phyloP scores from a whole-genome alignment of 2,113 vertebrate genomes.

The Stercorarius parasiticus region DNA sequence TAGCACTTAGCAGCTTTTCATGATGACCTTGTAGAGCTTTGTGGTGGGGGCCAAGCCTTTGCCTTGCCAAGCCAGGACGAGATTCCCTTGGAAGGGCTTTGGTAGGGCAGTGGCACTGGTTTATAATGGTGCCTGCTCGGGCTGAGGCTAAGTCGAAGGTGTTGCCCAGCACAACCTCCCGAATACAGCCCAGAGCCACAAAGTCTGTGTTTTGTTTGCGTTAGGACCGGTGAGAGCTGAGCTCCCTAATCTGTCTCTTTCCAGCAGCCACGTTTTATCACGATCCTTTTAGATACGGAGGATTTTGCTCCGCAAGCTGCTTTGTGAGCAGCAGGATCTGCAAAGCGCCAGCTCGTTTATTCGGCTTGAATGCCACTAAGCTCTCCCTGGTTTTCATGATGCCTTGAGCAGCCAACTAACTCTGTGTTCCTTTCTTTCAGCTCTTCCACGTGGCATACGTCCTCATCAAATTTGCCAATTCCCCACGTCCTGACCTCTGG shows the following conservation, averaged over 20 bases:
- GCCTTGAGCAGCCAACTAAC: neutral
- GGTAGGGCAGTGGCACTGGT: neutral
- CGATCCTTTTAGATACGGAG: neutral
- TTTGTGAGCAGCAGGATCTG: neutral
- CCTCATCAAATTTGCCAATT: slow-evolving; percentile 97
- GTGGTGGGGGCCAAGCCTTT: neutral
- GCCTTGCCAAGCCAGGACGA: neutral
- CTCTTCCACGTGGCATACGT: slow-evolving; percentile 97
- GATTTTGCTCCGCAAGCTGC: neutral
- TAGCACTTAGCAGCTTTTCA: neutral
- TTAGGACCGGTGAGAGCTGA: neutral
- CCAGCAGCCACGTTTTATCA: neutral
- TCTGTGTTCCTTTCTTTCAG: slow-evolving; percentile 71
- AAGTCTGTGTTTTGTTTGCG: slow-evolving; percentile 37
- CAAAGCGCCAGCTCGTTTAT: neutral
- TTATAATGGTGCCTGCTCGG: neutral
- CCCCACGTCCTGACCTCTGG: slow-evolving; percentile 96
- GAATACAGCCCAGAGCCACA: neutral
- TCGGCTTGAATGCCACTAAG: neutral
- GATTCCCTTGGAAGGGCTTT: too few species aligned
- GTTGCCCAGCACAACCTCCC: neutral
- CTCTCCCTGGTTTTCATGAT: neutral
- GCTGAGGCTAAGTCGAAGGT: neutral
- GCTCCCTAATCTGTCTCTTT: neutral
- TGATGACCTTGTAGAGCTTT: neutral